A percentile compares a stretch with the other conserved stretches of the same genome.
Conservation (phyloP, 2,888 invertebrate species). For the Arenicola marina region DNA sequence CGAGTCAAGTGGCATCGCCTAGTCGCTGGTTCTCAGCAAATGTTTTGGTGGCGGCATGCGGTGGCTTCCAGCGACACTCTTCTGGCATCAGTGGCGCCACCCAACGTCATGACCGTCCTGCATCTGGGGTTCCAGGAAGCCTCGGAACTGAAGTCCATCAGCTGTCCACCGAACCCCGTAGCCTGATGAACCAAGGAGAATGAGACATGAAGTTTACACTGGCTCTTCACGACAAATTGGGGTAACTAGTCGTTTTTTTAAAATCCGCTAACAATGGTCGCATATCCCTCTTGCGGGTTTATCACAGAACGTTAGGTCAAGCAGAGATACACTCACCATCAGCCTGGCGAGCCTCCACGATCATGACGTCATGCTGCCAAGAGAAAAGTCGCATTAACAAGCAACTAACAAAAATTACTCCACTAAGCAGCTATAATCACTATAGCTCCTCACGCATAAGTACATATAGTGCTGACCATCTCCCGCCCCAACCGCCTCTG, state of each 20-base stretch:
- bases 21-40: too few species aligned
- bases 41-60: too few species aligned
- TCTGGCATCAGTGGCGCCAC: constrained; percentile 50
- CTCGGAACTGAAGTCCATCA: constrained; percentile 53
- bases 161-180: constrained; percentile 58
- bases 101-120: constrained; percentile 55
- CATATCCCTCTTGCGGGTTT: not conserved
- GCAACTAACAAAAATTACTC: not conserved
- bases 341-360: constrained; percentile 47
- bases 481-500: too few species aligned
- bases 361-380: constrained; percentile 49
- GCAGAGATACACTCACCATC: constrained; percentile 37
- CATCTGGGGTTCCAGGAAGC: constrained; percentile 60
- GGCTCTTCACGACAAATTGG: not conserved
- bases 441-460: not conserved
- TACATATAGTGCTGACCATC: not conserved
- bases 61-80: too few species aligned
- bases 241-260: too few species aligned
- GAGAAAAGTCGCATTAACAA: not conserved
- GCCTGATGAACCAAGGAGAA: constrained; percentile 33
- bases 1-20: too few species aligned
- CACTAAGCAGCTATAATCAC: not conserved
- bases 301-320: not conserved
- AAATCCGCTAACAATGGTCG: too few species aligned
- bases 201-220: not conserved